phyloP scores from a whole-genome alignment of 2,888 invertebrate genomes.

The Adela reaumurella region DNA sequence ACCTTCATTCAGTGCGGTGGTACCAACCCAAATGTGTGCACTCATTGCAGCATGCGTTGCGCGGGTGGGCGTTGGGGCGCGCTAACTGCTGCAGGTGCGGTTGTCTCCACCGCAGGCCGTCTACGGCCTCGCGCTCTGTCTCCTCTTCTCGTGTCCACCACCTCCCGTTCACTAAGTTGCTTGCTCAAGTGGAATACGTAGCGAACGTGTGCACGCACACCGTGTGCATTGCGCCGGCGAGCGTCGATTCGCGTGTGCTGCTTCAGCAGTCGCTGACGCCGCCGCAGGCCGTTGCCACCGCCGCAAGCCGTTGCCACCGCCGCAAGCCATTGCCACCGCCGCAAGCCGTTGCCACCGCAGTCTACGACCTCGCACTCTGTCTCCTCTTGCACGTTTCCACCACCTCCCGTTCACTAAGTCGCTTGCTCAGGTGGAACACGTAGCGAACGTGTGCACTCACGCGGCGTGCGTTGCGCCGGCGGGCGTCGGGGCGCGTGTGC shows the following conservation, averaged over 20 bases:
- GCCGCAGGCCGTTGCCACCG: constrained; percentile 73
- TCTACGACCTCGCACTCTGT: constrained; percentile 72
- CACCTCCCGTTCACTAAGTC: background rate
- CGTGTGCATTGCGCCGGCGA: constrained; percentile 81
- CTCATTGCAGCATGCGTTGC: constrained; percentile 88
- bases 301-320: constrained; percentile 75
- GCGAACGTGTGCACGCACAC: constrained; percentile 92
- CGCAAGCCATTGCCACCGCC: constrained; percentile 69
- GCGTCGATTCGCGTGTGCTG: constrained; percentile 73
- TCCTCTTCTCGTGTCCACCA: constrained; percentile 56
- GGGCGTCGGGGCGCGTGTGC: constrained; percentile 69
- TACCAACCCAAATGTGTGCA: constrained; percentile 55
- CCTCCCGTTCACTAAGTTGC: background rate
- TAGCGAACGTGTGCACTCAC: constrained; percentile 90
- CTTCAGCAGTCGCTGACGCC: constrained; percentile 68
- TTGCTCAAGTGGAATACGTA: constrained; percentile 72
- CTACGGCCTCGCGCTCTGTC: constrained; percentile 70
- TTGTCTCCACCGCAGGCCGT: constrained; percentile 67
- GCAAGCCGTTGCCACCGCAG: constrained; percentile 67
- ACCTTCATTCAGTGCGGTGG: no score
- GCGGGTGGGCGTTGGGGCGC: constrained; percentile 78
- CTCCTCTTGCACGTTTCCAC: constrained; percentile 58
- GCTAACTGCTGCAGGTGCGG: constrained; percentile 68
- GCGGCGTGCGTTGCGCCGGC: constrained; percentile 87
- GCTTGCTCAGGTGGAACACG: constrained; percentile 68